A percentile compares a stretch with the other conserved stretches of the same genome.
Evolutionary conservation across 2,888 invertebrate genomes (phyloP).

Genomic region (Orthosia gracilis): DNA sequence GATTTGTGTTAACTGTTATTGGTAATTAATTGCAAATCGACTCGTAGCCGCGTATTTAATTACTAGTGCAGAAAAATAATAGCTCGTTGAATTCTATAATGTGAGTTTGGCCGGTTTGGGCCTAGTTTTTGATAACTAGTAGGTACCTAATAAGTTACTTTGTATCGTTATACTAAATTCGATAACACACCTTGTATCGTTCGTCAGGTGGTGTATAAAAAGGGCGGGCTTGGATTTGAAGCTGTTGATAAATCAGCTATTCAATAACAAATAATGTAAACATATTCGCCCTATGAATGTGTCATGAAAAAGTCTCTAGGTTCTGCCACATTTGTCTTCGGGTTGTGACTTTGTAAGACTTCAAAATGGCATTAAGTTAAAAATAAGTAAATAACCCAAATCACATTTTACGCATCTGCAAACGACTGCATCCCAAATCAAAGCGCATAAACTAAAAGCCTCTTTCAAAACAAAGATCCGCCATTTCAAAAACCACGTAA

Average conservation of each 20-base stretch:
- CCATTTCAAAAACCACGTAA: slow-evolving; percentile 20
- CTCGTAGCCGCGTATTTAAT: slow-evolving; percentile 33
- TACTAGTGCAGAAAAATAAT: slow-evolving; percentile 32
- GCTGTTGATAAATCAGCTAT: not conserved
- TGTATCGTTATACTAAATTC: not conserved
- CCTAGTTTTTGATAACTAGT: slow-evolving; percentile 30
- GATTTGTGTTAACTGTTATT: slow-evolving; percentile 58
- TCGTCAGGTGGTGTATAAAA: not conserved
- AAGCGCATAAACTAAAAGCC: not conserved
- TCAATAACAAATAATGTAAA: not conserved
- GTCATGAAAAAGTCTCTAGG: not conserved
- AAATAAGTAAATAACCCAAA: too few relatives aligned
- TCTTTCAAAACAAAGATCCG: slow-evolving; percentile 4
- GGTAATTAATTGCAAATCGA: slow-evolving; percentile 61
- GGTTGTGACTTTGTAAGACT: too few relatives aligned
- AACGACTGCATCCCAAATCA: not conserved
- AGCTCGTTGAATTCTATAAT: slow-evolving; percentile 11
- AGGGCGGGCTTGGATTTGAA: not conserved
- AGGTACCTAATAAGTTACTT: not conserved
- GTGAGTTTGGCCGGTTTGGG: slow-evolving; percentile 3
- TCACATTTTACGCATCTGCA: too few relatives aligned
- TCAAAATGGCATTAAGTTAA: too few relatives aligned
- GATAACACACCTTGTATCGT: slow-evolving; percentile 4
- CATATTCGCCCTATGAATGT: not conserved
- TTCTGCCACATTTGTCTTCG: not conserved